phyloP scores from a whole-genome alignment of 2,888 invertebrate genomes.

The Clusia tigrina region DNA sequence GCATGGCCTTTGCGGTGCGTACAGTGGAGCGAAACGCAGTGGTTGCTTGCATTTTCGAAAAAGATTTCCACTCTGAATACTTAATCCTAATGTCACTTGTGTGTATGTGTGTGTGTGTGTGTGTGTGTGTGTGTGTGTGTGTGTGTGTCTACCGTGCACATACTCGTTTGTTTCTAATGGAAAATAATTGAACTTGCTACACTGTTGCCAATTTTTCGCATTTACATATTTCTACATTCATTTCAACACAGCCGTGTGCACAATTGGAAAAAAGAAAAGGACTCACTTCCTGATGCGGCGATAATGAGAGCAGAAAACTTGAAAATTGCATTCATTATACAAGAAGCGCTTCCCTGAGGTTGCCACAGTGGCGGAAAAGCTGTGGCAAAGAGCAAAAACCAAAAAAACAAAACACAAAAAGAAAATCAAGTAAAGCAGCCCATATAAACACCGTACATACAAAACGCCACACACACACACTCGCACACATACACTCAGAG shows the following conservation, averaged over 20 bases:
- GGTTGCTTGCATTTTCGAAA: not conserved
- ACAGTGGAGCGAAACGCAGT: conserved; percentile 5
- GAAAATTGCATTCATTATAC: conserved; percentile 62
- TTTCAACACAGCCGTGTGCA: no score
- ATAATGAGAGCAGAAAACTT: conserved; percentile 52
- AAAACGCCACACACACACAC: conserved; percentile 23
- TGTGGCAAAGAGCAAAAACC: not conserved
- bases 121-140: no score
- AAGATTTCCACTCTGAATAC: not conserved
- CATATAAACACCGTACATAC: conserved; percentile 40
- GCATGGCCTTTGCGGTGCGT: not conserved
- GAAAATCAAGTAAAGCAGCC: no score
- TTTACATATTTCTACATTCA: no score
- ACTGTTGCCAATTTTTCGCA: no score
- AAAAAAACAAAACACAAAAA: conserved; percentile 23
- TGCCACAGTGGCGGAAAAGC: conserved; percentile 1
- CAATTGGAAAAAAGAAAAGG: not conserved
- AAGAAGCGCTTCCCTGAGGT: conserved; percentile 29
- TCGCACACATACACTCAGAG: conserved; percentile 15
- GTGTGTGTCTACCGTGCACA: no score
- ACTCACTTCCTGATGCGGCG: conserved; percentile 36
- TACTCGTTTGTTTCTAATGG: no score
- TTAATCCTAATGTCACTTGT: no score
- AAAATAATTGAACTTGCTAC: no score
- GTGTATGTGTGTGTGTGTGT: not conserved